Percentiles rank a stretch among this genome's conserved stretches.
Evolutionary conservation across 2,113 vertebrate genomes (phyloP).

Genomic region (Zapus hudsonius): DNA sequence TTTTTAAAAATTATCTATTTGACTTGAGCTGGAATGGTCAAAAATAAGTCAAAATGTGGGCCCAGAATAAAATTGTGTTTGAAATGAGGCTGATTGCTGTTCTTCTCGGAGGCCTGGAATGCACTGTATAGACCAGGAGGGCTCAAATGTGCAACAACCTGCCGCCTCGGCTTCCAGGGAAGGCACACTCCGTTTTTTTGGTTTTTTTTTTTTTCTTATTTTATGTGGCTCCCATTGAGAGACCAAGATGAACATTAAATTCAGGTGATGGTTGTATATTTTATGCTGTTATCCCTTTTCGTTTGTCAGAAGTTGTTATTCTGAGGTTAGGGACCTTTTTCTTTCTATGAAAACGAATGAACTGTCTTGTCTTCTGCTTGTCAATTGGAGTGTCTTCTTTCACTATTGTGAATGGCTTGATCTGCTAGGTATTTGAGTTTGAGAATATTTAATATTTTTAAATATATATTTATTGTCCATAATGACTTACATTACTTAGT

Average conservation of each 20-base stretch:
- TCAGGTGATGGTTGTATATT: neutral
- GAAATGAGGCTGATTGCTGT: neutral
- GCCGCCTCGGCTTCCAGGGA: neutral
- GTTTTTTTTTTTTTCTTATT: neutral
- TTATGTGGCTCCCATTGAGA: neutral
- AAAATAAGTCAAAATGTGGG: neutral
- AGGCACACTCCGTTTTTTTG: too few species aligned
- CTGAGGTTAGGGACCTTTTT: neutral
- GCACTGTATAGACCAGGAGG: neutral
- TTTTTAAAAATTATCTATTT: slow-evolving; percentile 27
- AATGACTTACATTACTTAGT: too few species aligned
- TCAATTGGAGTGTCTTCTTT: neutral
- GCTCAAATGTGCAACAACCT: neutral
- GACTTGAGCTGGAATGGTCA: neutral
- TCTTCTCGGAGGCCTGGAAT: neutral
- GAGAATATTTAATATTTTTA: too few species aligned
- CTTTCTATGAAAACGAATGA: neutral
- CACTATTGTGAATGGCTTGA: neutral
- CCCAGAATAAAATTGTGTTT: slow-evolving; percentile 29
- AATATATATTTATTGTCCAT: too few species aligned
- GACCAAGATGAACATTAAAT: neutral
- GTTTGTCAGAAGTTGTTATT: neutral
- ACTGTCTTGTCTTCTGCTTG: neutral
- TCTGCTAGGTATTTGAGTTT: neutral
- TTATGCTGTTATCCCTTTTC: neutral